Percentiles rank a stretch among this genome's conserved stretches.
Evolutionary conservation across 2,888 invertebrate genomes (phyloP).

Genomic region (Lamellibrachia satsuma): DNA sequence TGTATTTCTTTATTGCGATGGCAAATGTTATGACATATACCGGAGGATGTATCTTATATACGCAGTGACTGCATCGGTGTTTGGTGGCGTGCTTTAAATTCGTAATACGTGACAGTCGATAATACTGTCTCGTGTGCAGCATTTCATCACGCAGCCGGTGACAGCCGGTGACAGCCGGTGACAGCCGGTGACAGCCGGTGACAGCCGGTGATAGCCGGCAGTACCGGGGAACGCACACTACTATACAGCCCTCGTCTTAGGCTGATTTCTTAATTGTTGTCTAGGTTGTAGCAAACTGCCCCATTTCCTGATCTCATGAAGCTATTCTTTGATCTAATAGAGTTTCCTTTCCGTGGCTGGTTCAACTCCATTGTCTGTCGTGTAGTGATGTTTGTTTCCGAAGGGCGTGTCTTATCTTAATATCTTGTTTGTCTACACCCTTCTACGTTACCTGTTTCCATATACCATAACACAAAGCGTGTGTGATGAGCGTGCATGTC

Average conservation of each 20-base stretch:
- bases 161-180: too few species aligned
- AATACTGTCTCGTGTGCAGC: not conserved
- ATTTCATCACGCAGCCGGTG: not conserved
- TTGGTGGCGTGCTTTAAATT: not conserved
- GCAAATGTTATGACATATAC: not conserved
- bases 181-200: too few species aligned
- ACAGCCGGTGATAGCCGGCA: too few species aligned
- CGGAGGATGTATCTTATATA: not conserved
- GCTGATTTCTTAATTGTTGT: not conserved
- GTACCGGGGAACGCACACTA: not conserved
- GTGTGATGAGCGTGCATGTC: not conserved
- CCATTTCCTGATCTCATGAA: not conserved
- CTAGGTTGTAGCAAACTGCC: not conserved
- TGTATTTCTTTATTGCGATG: not conserved
- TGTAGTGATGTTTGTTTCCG: not conserved
- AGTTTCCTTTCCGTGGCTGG: not conserved
- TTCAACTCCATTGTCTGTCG: not conserved
- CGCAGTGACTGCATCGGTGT: not conserved
- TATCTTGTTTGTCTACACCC: not conserved
- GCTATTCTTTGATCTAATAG: not conserved
- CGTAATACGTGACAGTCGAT: not conserved
- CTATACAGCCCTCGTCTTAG: not conserved
- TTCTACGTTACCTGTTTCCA: not conserved
- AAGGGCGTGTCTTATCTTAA: not conserved
- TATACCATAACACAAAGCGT: not conserved